A percentile compares a stretch with the other conserved stretches of the same genome.
These are phyloP conservation scores for Vombatus ursinus DNA, from an alignment of 2,113 vertebrate species.

Conservation along the genomic window DNA sequence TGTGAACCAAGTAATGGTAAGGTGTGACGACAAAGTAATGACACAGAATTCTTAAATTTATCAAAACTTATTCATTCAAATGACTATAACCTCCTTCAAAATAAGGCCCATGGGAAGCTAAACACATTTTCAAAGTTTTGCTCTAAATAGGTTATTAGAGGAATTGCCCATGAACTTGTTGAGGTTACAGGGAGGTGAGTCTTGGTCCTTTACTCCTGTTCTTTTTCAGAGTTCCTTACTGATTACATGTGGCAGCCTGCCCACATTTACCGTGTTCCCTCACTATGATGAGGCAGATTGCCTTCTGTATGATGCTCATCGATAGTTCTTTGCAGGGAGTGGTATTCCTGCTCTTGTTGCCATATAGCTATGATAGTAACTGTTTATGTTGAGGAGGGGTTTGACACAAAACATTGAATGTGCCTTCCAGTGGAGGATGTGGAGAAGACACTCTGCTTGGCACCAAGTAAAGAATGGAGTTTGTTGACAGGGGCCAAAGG, in stretches of 20 bases:
- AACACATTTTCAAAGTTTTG: neutral
- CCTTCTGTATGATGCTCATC: neutral
- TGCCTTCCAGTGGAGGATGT: too few species aligned
- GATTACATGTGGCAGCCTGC: neutral
- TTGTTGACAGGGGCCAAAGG: too few species aligned
- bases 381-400: neutral
- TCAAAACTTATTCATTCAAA: neutral
- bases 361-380: neutral
- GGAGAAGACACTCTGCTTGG: too few species aligned
- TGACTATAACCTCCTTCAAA: constrained; percentile 34
- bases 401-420: neutral
- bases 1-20: neutral
- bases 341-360: neutral
- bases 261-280: neutral
- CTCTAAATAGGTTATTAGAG: neutral
- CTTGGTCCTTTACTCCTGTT: neutral
- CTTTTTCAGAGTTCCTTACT: neutral
- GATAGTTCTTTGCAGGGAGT: neutral
- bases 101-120: neutral
- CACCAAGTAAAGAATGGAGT: too few species aligned
- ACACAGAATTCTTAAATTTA: constrained; percentile 17
- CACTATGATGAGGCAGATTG: neutral
- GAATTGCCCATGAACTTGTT: neutral
- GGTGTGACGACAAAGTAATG: constrained; percentile 11
- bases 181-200: neutral